Evolutionary conservation across 2,888 invertebrate species (phyloP).

Genomic region (Dicroscelio sp.): DNA sequence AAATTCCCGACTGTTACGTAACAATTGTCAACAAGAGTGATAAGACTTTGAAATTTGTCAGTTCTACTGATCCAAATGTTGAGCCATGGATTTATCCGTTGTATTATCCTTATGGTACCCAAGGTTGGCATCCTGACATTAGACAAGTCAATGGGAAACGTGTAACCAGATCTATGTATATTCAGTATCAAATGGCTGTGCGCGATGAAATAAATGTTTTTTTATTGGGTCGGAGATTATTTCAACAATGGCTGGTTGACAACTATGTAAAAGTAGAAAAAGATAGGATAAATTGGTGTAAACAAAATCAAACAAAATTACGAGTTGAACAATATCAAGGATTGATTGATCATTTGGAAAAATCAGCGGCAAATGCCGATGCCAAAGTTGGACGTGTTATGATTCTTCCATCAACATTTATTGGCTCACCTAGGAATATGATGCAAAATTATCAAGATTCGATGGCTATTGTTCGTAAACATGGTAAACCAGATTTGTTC

Average conservation of each 20-base stretch:
- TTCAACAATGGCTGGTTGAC: conserved; percentile 55
- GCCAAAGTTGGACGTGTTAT: neutral
- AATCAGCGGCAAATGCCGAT: conserved; percentile 13
- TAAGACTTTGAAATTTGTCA: conserved; percentile 70
- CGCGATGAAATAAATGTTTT: conserved; percentile 45
- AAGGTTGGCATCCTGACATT: conserved; percentile 42
- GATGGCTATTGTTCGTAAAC: neutral
- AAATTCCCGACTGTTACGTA: conserved; percentile 80
- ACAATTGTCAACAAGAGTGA: conserved; percentile 71
- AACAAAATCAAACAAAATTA: conserved; percentile 12
- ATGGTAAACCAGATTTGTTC: neutral
- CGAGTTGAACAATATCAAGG: neutral
- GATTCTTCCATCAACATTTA: conserved; percentile 42
- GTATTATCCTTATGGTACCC: conserved; percentile 50
- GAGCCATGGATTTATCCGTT: conserved; percentile 68
- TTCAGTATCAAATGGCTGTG: conserved; percentile 12
- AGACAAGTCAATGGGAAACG: conserved; percentile 5
- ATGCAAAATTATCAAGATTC: conserved; percentile 32
- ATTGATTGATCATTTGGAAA: conserved; percentile 40
- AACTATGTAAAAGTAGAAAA: conserved; percentile 66
- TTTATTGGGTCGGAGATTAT: conserved; percentile 42
- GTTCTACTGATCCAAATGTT: conserved; percentile 57
- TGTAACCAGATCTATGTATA: conserved; percentile 2
- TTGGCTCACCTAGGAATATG: conserved; percentile 47
- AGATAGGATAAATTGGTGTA: conserved; percentile 68